These are phyloP conservation scores for Stomatorhinus ivindoensis DNA, from an alignment of 2,113 vertebrate species.

Conservation along the genomic window DNA sequence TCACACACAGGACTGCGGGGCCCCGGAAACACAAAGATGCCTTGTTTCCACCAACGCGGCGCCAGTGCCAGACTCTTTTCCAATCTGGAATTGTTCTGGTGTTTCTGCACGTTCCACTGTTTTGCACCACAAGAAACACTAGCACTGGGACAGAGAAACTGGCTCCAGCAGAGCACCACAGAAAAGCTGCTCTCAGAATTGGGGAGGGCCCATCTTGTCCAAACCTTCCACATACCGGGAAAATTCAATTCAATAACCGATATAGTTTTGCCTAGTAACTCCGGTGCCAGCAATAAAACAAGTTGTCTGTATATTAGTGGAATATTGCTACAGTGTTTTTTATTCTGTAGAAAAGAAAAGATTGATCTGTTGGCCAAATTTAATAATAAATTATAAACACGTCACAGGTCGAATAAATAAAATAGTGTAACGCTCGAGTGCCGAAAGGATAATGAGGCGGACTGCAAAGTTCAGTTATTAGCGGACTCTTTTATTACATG, in stretches of 20 bases:
- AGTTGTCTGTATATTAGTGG: neutral
- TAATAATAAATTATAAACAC: neutral
- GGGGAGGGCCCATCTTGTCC: neutral
- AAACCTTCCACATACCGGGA: neutral
- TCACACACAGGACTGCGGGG: too few species aligned
- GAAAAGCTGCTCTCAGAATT: neutral
- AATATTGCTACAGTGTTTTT: neutral
- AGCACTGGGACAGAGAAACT: neutral
- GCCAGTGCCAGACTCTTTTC: neutral
- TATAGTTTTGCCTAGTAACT: neutral
- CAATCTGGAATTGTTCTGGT: neutral
- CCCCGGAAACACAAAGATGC: neutral
- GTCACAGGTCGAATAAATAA: neutral
- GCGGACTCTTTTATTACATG: too few species aligned
- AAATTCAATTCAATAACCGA: neutral
- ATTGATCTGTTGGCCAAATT: neutral
- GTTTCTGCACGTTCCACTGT: neutral
- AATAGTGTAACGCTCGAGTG: neutral
- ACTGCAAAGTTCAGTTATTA: too few species aligned
- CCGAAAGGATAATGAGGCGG: too few species aligned
- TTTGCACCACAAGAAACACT: neutral
- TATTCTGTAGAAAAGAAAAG: neutral
- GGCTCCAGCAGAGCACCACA: neutral
- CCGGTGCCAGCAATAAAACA: neutral
- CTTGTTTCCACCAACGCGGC: neutral